phyloP scores from a whole-genome alignment of 2,888 invertebrate genomes.

The Ectemnius lituratus region DNA sequence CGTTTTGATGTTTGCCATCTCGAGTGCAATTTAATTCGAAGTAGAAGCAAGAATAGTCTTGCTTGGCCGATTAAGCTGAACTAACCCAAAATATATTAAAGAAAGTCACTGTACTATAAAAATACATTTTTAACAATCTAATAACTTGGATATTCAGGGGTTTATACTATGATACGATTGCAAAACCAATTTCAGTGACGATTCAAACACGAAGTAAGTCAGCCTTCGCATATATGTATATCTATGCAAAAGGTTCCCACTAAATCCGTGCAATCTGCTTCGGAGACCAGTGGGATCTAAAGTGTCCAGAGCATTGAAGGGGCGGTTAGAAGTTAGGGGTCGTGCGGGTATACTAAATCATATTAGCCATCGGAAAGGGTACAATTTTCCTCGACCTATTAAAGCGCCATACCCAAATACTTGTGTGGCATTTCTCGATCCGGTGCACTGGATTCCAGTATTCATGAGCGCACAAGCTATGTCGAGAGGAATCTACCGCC shows the following conservation, averaged over 20 bases:
- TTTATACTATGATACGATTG: no score
- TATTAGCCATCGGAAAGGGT: background rate
- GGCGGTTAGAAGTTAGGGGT: background rate
- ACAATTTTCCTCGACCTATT: background rate
- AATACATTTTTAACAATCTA: no score
- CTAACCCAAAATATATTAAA: background rate
- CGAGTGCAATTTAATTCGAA: conserved; percentile 33
- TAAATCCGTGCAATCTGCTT: background rate
- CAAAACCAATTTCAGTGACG: background rate
- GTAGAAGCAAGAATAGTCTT: background rate
- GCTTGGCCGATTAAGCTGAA: conserved; percentile 19
- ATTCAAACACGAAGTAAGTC: background rate
- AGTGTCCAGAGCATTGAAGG: background rate
- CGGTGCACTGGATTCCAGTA: no score
- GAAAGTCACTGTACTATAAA: no score
- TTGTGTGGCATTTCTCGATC: background rate
- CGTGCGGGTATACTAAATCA: background rate
- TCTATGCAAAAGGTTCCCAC: no score
- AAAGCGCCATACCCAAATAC: background rate
- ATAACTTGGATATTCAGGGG: no score
- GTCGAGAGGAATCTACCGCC: conserved; percentile 18
- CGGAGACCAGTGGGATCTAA: background rate
- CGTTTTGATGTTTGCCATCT: conserved; percentile 22
- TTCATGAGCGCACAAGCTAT: no score
- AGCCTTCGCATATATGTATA: no score